Evolutionary conservation across 2,888 invertebrate genomes (phyloP).

Genomic region (Meiosimyza decipiens): DNA sequence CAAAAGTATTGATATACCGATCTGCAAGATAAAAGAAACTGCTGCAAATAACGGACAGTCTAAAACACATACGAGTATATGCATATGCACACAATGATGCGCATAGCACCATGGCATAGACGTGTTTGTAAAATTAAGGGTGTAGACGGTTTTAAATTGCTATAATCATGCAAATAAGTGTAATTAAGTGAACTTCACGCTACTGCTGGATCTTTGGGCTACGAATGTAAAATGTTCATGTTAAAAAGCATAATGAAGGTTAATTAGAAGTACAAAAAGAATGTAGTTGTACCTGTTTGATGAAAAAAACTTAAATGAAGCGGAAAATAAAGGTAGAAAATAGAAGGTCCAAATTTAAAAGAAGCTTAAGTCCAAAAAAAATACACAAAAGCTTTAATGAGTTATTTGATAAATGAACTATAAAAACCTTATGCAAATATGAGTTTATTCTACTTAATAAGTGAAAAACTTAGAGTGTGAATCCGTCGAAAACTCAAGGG

Average conservation of each 20-base stretch:
- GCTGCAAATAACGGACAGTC: too few species aligned
- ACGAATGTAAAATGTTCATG: not conserved
- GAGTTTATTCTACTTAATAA: too few species aligned
- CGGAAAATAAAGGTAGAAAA: not conserved
- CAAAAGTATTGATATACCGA: too few species aligned
- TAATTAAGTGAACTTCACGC: not conserved
- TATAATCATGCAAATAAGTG: conserved; percentile 10
- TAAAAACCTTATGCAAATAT: too few species aligned
- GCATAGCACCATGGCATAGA: not conserved
- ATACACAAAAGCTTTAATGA: too few species aligned
- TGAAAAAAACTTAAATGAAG: not conserved
- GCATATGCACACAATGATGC: not conserved
- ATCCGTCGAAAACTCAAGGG: too few species aligned
- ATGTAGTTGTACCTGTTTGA: not conserved
- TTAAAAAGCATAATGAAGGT: not conserved
- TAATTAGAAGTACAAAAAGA: not conserved
- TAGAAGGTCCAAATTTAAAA: too few species aligned
- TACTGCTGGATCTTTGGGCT: not conserved
- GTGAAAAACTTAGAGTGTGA: too few species aligned
- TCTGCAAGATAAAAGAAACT: too few species aligned
- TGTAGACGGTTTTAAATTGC: conserved; percentile 9
- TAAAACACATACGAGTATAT: not conserved
- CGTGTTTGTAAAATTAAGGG: too few species aligned
- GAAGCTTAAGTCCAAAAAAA: too few species aligned
- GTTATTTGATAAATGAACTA: too few species aligned